Evolutionary conservation across 2,113 vertebrate species (phyloP), one percentile per base, ranked within the genome.

Genomic region (Synchiropus splendidus): DNA sequence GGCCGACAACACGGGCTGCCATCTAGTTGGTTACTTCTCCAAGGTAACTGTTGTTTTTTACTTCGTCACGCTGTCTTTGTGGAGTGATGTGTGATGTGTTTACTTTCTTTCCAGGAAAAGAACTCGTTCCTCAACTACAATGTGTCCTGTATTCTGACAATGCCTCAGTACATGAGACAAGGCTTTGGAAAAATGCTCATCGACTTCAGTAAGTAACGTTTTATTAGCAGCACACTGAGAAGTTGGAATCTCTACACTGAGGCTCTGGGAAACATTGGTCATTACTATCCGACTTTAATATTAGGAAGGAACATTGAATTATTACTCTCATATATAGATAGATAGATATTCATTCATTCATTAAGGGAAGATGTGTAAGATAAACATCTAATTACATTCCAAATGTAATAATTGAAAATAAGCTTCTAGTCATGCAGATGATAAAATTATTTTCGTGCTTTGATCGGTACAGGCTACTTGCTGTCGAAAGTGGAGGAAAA

Each of bases 101-200:
- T 13, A 42, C 17, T 18, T 46, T 18, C 2, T 53, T 30, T 58
- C 10, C 57, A 99, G 95, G 95, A 99, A 72, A 99, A 99, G 75
- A 99, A 99, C 78, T 99, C 95, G 15, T 99, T 99, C 70, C 89
- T 99, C 54, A 99, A 99, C 86, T 99, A 99, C 76, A 99, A 99
- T 0, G 95, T 99, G 0, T 98, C 95, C 36, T 99, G 95, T 66
- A 99, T 99, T 74, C 86, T 99, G 54, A 99, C 95, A 1, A 98
- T 99, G 95, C 95, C 95, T 3, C 95, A 98, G 57, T 99, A 97
- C 66, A 98, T 98, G 95, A 89, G 94, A 10, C 94, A 98, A 42
- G 95, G 95, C 43, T 99, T 92, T 1, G 95, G 95, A 62, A 98
- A 99, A 81, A 98, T 99, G 95, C 90, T 99, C 49, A 99, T 99